phyloP scores from a whole-genome alignment of 2,888 invertebrate genomes.

The Nowickia ferox region DNA sequence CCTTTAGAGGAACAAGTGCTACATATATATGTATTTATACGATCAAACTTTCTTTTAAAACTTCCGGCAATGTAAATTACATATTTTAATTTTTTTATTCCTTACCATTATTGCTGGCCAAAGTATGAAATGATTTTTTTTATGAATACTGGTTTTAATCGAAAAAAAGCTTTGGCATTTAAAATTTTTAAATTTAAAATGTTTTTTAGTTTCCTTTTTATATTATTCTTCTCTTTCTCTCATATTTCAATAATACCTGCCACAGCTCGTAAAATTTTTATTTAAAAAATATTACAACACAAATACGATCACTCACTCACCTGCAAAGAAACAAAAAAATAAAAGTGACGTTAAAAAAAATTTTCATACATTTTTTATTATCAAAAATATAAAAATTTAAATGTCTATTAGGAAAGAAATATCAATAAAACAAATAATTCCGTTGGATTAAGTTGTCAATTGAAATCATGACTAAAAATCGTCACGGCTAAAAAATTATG shows the following conservation, averaged over 20 bases:
- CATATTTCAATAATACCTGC: conserved; percentile 59
- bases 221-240: conserved; percentile 11
- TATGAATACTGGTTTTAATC: too few species aligned
- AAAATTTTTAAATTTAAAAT: conserved; percentile 1
- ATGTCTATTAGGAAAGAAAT: neutral
- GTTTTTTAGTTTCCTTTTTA: neutral
- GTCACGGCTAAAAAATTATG: too few species aligned
- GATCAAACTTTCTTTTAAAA: too few species aligned
- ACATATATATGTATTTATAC: too few species aligned
- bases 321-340: conserved; percentile 64
- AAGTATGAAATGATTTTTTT: too few species aligned
- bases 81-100: too few species aligned
- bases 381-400: neutral
- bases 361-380: conserved; percentile 47
- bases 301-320: conserved; percentile 70
- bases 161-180: neutral
- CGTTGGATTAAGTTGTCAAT: too few species aligned
- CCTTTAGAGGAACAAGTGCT: too few species aligned
- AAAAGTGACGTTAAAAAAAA: conserved; percentile 37
- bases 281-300: conserved; percentile 42
- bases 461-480: too few species aligned
- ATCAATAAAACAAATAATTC: neutral
- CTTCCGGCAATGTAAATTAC: too few species aligned
- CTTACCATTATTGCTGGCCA: too few species aligned
- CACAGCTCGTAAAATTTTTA: conserved; percentile 30